Evolutionary conservation across 2,113 vertebrate species (phyloP).

Genomic region (Synodontis membranacea): DNA sequence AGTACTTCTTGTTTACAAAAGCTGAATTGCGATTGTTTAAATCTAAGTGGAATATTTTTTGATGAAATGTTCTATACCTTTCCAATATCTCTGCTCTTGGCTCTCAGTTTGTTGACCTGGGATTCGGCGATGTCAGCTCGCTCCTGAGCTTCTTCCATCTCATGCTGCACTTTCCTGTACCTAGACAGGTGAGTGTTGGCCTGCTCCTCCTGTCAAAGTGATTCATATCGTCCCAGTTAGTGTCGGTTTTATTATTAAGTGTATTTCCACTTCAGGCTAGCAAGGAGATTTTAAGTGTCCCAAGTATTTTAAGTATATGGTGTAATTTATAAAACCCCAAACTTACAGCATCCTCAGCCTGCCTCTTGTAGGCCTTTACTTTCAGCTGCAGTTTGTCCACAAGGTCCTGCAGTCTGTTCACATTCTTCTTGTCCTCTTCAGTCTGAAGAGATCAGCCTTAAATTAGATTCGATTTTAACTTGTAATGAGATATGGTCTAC

Average conservation of each 20-base stretch:
- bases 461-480: background rate
- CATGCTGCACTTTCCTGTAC: slow-evolving; percentile 78
- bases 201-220: slow-evolving; percentile 65
- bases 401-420: slow-evolving; percentile 65
- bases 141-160: slow-evolving; percentile 81
- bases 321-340: background rate
- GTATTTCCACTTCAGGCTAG: background rate
- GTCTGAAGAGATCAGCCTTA: slow-evolving; percentile 24
- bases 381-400: slow-evolving; percentile 83
- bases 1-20: background rate
- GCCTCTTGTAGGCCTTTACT: slow-evolving; percentile 91
- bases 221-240: background rate
- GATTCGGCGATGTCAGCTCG: slow-evolving; percentile 80
- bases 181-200: slow-evolving; percentile 67
- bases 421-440: slow-evolving; percentile 55
- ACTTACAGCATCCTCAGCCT: slow-evolving; percentile 80
- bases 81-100: slow-evolving; percentile 70
- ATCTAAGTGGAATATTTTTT: background rate
- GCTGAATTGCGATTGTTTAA: background rate
- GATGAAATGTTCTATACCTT: slow-evolving; percentile 59
- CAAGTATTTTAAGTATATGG: background rate
- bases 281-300: background rate
- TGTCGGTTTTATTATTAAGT: background rate
- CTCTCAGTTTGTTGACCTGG: slow-evolving; percentile 78
- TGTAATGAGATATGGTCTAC: background rate